phyloP scores from a whole-genome alignment of 2,113 vertebrate species.

The Clarias magur region DNA sequence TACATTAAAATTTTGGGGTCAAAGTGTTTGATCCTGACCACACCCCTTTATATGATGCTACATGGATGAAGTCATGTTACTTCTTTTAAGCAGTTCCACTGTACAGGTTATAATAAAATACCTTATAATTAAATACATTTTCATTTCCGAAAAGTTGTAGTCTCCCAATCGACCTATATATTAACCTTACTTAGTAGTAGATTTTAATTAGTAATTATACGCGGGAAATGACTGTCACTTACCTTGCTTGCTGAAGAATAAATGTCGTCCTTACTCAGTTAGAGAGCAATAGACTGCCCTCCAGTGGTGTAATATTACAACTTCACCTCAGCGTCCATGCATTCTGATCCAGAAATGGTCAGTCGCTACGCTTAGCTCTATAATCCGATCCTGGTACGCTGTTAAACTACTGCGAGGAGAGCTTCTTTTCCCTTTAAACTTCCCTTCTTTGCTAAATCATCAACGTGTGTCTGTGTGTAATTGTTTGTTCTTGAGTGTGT shows the following conservation, averaged over 20 bases:
- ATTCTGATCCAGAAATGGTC: constrained; percentile 10
- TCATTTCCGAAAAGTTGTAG: background rate
- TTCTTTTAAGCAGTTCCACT: background rate
- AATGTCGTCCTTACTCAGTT: constrained; percentile 13
- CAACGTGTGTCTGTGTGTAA: background rate
- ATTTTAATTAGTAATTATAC: constrained; percentile 14
- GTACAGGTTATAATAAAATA: background rate
- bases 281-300: constrained; percentile 53
- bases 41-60: background rate
- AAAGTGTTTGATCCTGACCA: background rate
- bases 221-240: constrained; percentile 20
- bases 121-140: background rate
- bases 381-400: background rate
- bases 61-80: background rate
- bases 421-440: background rate
- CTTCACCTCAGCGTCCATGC: background rate
- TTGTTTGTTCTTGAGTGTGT: constrained; percentile 55
- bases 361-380: background rate
- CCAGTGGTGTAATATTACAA: constrained; percentile 37
- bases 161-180: background rate
- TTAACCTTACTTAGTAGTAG: background rate
- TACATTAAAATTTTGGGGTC: background rate
- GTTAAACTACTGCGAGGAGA: background rate
- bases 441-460: background rate
- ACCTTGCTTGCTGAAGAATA: constrained; percentile 17